These are phyloP conservation scores for Malacosoma neustria DNA, from an alignment of 2,888 invertebrate genomes.

Conservation along the genomic window DNA sequence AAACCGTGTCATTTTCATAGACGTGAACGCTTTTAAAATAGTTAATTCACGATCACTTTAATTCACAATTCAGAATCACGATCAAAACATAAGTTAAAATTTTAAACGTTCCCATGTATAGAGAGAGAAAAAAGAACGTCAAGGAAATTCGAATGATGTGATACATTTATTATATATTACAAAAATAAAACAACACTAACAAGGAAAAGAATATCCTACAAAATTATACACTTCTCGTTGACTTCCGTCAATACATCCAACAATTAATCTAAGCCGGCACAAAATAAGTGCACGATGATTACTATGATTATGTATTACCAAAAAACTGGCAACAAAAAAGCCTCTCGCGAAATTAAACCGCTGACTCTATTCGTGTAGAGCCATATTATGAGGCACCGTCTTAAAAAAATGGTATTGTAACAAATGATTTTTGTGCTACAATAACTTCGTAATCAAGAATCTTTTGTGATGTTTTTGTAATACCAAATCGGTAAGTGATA, in stretches of 20 bases:
- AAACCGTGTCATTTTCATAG: too few species aligned
- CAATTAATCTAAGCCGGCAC: conserved; percentile 16
- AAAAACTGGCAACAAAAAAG: conserved; percentile 31
- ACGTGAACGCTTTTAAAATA: too few species aligned
- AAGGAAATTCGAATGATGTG: too few species aligned
- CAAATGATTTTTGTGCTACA: background rate
- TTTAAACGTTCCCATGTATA: too few species aligned
- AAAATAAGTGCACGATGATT: conserved; percentile 26
- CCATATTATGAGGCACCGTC: conserved; percentile 37
- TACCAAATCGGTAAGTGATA: background rate
- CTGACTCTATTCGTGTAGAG: conserved; percentile 43
- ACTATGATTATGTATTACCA: conserved; percentile 21
- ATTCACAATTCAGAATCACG: too few species aligned
- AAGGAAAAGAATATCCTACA: too few species aligned
- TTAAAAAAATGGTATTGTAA: conserved; percentile 32
- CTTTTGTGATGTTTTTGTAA: background rate
- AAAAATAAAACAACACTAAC: too few species aligned
- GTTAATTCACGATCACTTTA: too few species aligned
- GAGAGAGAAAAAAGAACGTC: too few species aligned
- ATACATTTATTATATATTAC: too few species aligned
- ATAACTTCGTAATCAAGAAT: background rate
- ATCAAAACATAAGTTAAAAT: too few species aligned
- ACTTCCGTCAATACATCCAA: conserved; percentile 24
- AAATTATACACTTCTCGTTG: conserved; percentile 14
- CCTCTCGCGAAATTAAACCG: conserved; percentile 27